phyloP scores from a whole-genome alignment of 2,888 invertebrate species.

The Liposcelis brunnea region DNA sequence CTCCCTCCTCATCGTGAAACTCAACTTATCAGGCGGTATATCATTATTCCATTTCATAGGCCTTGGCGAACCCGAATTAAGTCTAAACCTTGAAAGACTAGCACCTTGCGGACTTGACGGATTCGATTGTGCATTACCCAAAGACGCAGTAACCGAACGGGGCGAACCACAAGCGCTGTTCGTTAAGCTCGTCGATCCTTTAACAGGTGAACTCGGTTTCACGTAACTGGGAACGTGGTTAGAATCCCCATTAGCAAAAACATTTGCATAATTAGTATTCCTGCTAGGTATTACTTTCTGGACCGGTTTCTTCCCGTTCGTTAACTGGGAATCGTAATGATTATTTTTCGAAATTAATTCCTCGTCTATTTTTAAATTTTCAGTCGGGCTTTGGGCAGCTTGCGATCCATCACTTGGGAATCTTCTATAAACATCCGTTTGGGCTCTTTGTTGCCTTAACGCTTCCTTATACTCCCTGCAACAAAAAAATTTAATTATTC shows the following conservation, averaged over 20 bases:
- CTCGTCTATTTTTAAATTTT: too few relatives aligned
- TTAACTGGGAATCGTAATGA: slow-evolving; percentile 10
- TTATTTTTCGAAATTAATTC: too few relatives aligned
- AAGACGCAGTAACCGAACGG: slow-evolving; percentile 37
- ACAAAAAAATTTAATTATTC: slow-evolving; percentile 20
- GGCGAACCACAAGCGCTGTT: slow-evolving; percentile 19
- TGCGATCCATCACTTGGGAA: slow-evolving; percentile 7
- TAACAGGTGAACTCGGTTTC: slow-evolving; percentile 7
- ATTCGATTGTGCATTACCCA: slow-evolving; percentile 27
- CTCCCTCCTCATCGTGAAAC: slow-evolving; percentile 82
- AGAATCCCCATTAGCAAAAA: slow-evolving; percentile 10
- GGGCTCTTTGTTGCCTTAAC: slow-evolving; percentile 64
- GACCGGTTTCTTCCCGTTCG: slow-evolving; percentile 40
- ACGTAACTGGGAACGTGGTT: slow-evolving; percentile 5
- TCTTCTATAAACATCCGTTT: slow-evolving; percentile 27
- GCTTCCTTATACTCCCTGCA: slow-evolving; percentile 79
- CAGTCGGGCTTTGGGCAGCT: slow-evolving; percentile 27
- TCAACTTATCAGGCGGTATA: slow-evolving; percentile 52
- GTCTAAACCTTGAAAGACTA: not conserved
- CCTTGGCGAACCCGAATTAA: slow-evolving; percentile 1
- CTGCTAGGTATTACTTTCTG: slow-evolving; percentile 69
- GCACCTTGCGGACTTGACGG: not conserved
- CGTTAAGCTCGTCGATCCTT: too few relatives aligned
- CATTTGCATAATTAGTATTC: slow-evolving; percentile 26
- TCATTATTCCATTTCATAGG: slow-evolving; percentile 56